Evolutionary conservation across 2,113 vertebrate species (phyloP), one percentile per base, ranked within the genome.

Genomic region (Hemicordylus capensis): DNA sequence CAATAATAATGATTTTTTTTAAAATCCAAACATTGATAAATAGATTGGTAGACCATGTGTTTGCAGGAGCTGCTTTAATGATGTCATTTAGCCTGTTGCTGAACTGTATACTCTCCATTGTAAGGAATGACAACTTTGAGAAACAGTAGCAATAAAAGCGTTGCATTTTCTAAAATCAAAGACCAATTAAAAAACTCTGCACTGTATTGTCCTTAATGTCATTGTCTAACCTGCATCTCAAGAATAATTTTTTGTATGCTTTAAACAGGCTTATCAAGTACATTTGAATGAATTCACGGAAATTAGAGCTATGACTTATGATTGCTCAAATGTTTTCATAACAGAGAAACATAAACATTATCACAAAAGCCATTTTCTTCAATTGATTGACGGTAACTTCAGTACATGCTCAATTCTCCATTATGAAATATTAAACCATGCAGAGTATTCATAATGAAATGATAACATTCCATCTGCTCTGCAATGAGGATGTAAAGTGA

Each of bases 361-460:
- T 2, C 58, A 8, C 2, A 82, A 74, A 37, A 90, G 22, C 48
- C 7, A 56, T 61, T 76, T n/a, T 72, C 70, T 54, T 89, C 6
- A 77, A 42, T 34, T 85, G 73, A 82, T 73, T 67, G 80, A 28
- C 84, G 76, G 64, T 84, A 14, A 89, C 85, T 91, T 87, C 73
- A 82, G 61, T 81, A 39, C 39, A 2, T 11, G 2, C 12, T 6
- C n/a, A 72, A 90, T 48, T 80, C 48, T 78, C 20, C 75, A 79
- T 79, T 59, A 37, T 1, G 46, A 11, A 58, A 39, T 64, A 88
- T 48, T 48, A 11, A 90, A 84, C 63, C 39, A 46, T 78, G 44
- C 28, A 70, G 69, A 77, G 56, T 67, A 22, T 46, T 87, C 80
- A 70, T 61, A 79, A 79, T 79, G 76, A 7, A 63, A 59, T 61